Conservation (phyloP, 1,140 invertebrate genomes). For the Cherax destructor region DNA sequence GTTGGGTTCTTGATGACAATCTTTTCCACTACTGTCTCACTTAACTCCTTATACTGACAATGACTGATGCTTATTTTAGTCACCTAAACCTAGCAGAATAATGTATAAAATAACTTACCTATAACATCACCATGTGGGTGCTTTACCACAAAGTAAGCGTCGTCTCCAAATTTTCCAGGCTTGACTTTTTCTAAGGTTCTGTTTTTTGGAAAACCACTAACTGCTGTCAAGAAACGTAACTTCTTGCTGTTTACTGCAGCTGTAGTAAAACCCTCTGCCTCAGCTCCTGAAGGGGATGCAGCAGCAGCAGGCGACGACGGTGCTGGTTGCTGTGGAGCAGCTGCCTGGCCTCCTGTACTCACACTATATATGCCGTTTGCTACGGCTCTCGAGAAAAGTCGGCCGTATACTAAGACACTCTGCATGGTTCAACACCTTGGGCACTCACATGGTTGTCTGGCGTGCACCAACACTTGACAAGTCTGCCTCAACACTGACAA, state of each 20-base stretch:
- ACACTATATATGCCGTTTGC: slow-evolving; percentile 69
- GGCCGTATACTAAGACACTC: slow-evolving; percentile 71
- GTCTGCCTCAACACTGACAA: slow-evolving; percentile 19
- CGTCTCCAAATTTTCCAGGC: slow-evolving; percentile 70
- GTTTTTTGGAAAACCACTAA: slow-evolving; percentile 70
- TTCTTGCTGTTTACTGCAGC: slow-evolving; percentile 34
- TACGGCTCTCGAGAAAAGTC: slow-evolving; percentile 69
- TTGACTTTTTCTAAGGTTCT: slow-evolving; percentile 62
- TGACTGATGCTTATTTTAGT: too few species aligned
- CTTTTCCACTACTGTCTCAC: too few species aligned
- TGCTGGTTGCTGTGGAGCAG: slow-evolving; percentile 10
- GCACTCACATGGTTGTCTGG: slow-evolving; percentile 29
- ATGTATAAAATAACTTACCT: slow-evolving; percentile 47
- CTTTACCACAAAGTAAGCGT: slow-evolving; percentile 69
- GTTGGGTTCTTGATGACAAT: too few species aligned
- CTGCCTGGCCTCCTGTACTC: slow-evolving; percentile 34
- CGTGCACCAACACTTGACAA: slow-evolving; percentile 34
- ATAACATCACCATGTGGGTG: slow-evolving; percentile 70
- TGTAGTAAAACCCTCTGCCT: slow-evolving; percentile 8
- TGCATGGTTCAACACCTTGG: slow-evolving; percentile 60
- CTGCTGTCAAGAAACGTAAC: slow-evolving; percentile 67
- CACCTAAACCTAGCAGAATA: too few species aligned
- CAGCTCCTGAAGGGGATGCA: slow-evolving; percentile 4
- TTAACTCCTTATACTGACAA: too few species aligned
- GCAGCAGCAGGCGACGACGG: slow-evolving; percentile 23